A percentile compares a stretch with the other conserved stretches of the same genome.
These are phyloP conservation scores for Natator depressus DNA, from an alignment of 2,113 vertebrate species.

Conservation along the genomic window DNA sequence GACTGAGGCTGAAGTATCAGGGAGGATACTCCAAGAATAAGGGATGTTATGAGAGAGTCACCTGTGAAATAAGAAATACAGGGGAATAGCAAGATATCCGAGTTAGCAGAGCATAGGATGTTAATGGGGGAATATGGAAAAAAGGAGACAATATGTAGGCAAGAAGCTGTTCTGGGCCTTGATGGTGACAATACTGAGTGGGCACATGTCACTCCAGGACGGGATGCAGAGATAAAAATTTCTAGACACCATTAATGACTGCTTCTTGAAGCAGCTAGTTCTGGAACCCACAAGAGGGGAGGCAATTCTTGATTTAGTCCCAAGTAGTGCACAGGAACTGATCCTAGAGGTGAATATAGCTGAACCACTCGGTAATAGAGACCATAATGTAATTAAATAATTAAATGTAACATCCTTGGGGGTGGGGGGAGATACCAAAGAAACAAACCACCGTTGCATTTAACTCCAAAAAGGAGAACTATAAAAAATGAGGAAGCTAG, in stretches of 20 bases:
- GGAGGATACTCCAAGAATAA: background rate
- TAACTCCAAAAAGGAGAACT: no score
- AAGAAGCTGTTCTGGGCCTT: background rate
- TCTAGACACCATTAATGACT: background rate
- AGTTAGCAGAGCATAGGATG: background rate
- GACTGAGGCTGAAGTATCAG: background rate
- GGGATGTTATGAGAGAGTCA: background rate
- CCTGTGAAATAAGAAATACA: background rate
- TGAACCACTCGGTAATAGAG: background rate
- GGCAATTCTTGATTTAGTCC: background rate
- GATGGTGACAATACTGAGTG: background rate
- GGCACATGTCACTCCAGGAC: no score
- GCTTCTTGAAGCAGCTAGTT: background rate
- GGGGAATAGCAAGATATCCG: background rate
- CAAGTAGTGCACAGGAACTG: background rate
- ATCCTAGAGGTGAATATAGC: background rate
- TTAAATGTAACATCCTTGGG: background rate
- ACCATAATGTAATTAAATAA: background rate
- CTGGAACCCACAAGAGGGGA: background rate
- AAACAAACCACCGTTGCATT: no score
- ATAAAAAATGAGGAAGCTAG: no score
- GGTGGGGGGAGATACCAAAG: no score
- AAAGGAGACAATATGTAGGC: background rate
- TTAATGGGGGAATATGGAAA: rapidly evolving
- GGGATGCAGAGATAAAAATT: background rate